A percentile compares a stretch with the other conserved stretches of the same genome.
Conservation (phyloP, 2,797 vertebrate genomes). For the Enteromius argenteus region DNA sequence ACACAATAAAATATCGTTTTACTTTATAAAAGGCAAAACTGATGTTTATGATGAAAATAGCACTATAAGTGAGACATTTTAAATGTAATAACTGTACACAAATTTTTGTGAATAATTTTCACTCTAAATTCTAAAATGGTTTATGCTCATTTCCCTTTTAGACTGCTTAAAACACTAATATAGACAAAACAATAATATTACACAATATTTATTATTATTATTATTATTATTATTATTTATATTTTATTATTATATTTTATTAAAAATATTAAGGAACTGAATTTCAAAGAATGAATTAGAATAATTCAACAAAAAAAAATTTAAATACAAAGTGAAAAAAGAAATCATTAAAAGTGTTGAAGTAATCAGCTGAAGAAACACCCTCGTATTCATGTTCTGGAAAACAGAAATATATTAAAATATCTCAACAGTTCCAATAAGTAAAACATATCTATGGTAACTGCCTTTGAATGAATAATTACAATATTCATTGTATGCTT, state of each 20-base stretch:
- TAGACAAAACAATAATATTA: background rate
- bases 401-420: background rate
- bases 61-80: background rate
- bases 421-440: background rate
- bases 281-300: background rate
- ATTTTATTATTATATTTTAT: too few species aligned
- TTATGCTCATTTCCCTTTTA: background rate
- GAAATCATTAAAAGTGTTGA: background rate
- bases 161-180: background rate
- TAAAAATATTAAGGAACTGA: background rate
- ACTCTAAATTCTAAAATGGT: background rate
- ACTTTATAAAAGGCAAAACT: background rate
- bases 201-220: background rate
- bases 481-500: background rate
- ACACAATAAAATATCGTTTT: background rate
- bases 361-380: background rate
- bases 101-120: background rate
- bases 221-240: too few species aligned
- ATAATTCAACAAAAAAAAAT: background rate
- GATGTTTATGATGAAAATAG: background rate
- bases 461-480: background rate
- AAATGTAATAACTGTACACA: background rate
- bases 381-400: background rate
- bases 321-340: background rate
- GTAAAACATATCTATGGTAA: background rate